phyloP scores from a whole-genome alignment of 2,797 vertebrate species.

The Smutsia temminckii region DNA sequence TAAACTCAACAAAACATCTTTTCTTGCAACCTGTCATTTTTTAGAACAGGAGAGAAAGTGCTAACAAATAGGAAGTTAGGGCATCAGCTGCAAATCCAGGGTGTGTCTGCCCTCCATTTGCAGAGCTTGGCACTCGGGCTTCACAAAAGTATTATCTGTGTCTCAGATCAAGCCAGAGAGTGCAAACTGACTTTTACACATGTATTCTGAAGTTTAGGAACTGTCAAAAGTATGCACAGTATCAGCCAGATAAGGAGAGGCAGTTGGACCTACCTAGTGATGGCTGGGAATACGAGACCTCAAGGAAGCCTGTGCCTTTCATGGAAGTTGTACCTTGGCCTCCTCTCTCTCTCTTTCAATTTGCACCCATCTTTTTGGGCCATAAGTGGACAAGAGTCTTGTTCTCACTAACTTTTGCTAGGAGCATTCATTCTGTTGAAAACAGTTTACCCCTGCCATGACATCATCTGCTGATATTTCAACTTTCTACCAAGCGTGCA shows the following conservation, averaged over 20 bases:
- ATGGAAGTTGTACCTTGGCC: background rate
- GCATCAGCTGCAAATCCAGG: background rate
- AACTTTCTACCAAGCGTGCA: background rate
- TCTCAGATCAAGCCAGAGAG: background rate
- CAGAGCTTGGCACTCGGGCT: background rate
- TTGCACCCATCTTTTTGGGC: background rate
- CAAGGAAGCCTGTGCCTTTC: background rate
- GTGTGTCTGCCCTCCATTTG: background rate
- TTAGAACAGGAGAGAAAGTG: background rate
- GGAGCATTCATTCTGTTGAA: background rate
- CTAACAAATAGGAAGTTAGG: background rate
- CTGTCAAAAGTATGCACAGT: background rate
- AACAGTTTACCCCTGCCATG: background rate
- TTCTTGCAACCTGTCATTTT: background rate
- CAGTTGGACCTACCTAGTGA: background rate
- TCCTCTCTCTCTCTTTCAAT: background rate
- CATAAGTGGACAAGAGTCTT: background rate
- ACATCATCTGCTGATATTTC: background rate
- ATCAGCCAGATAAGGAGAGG: background rate
- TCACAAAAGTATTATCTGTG: background rate
- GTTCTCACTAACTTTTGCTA: background rate
- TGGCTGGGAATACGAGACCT: background rate
- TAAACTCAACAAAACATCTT: background rate
- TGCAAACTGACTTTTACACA: background rate
- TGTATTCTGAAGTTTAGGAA: background rate